These are phyloP conservation scores for Cavia aperea DNA, from an alignment of 2,113 vertebrate species.

Conservation along the genomic window DNA sequence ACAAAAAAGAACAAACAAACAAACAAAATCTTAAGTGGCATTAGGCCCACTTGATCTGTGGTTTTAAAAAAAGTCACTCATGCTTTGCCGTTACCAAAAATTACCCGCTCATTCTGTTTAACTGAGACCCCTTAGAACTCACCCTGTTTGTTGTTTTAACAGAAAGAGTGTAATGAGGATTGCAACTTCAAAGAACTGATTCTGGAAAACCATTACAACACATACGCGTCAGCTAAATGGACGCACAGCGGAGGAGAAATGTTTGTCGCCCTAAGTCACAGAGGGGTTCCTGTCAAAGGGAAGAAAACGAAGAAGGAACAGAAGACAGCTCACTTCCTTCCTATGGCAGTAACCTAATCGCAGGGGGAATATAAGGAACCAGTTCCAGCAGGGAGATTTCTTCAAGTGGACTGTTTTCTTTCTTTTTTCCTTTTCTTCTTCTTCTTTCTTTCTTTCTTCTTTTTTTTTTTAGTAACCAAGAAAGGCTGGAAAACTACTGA, in stretches of 20 bases:
- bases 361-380: slow-evolving; percentile 71
- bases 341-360: slow-evolving; percentile 83
- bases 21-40: not conserved
- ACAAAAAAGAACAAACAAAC: not conserved
- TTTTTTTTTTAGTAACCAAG: slow-evolving; percentile 68
- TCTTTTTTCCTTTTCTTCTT: not conserved
- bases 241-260: slow-evolving; percentile 91
- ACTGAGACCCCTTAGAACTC: not conserved
- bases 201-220: slow-evolving; percentile 97
- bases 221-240: slow-evolving; percentile 94
- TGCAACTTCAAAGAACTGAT: slow-evolving; percentile 98
- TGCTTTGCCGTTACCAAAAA: slow-evolving; percentile 28
- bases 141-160: slow-evolving; percentile 65
- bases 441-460: not conserved
- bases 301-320: slow-evolving; percentile 94
- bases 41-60: not conserved
- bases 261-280: slow-evolving; percentile 94
- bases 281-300: slow-evolving; percentile 87
- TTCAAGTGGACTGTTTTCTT: slow-evolving; percentile 76
- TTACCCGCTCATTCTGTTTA: not conserved
- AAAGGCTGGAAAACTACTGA: slow-evolving; percentile 87
- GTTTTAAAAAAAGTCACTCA: not conserved
- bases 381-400: slow-evolving; percentile 82
- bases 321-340: slow-evolving; percentile 93
- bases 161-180: slow-evolving; percentile 95